Base-by-base conservation (phyloP, 1,140 invertebrate genomes). In the Bombus affinis region DNA sequence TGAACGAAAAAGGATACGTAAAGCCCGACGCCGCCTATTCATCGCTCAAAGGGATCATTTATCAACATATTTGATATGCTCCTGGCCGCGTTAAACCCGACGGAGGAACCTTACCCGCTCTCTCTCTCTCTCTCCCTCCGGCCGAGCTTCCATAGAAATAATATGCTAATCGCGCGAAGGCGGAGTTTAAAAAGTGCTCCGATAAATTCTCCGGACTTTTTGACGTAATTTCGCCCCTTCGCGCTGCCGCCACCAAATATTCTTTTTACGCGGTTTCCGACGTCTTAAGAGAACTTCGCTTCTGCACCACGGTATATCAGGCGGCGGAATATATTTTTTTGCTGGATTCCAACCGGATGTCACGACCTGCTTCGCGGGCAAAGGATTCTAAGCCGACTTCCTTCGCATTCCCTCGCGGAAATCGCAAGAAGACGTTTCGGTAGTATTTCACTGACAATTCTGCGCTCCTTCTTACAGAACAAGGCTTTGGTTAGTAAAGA, bases 41-140 rank as follows among this genome's bases (percentile, higher is more conserved):
- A 92, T 93, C 90, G 91, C 93, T 95, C 94, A 94, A 94, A 95
- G 93, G 91, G 88, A 95, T 95, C 94, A 94, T 95, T 95, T 94
- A 95, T 95, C 95, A 95, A 94, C 94, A 94, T 95, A 95, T 95
- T 95, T 95, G 94, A 95, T 95, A 94, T 94, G 93, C 94, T 94
- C 91, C 90, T 81, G 91, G 91, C 91, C 86, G 83, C 86, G 86
- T 91, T 92, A 86, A 74, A 72, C 79, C 76, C 87, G 78, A 81
- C 68, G 81, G 74, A 74, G 76, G 65, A 85, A 86, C 68, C 37
- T 68, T 22, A 62, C 65, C 88, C 82, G 18, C 47, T 86, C 79
- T 75, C 86, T 92, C 82, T 35, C 32, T 32, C 82, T 35, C 82
- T 22, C 9, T 32, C 22, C 66, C 32, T 80, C 88, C 89, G 86